Evolutionary conservation across 2,888 invertebrate genomes (phyloP).

Genomic region (Synergus japonicus): DNA sequence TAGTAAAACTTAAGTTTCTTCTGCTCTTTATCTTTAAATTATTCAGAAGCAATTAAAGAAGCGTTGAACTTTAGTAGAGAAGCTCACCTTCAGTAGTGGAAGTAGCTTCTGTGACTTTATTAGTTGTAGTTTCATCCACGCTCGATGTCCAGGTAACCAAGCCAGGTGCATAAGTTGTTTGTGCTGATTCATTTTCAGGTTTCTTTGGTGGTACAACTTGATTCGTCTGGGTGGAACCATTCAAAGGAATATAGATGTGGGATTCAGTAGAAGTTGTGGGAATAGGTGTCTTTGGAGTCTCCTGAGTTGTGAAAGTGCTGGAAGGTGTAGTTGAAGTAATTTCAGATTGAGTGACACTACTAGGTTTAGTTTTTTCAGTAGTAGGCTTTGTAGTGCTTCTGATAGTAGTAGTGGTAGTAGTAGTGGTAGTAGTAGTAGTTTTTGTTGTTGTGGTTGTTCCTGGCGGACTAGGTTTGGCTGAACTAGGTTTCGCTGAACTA

Average conservation of each 20-base stretch:
- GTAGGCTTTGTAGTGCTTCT: slow-evolving; percentile 54
- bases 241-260: slow-evolving; percentile 40
- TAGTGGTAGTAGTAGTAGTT: slow-evolving; percentile 48
- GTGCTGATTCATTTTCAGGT: slow-evolving; percentile 52
- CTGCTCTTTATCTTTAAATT: background rate
- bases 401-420: slow-evolving; percentile 49
- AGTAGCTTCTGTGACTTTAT: slow-evolving; percentile 64
- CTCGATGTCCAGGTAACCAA: slow-evolving; percentile 79
- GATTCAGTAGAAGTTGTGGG: slow-evolving; percentile 7
- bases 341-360: slow-evolving; percentile 45
- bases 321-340: slow-evolving; percentile 49
- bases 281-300: slow-evolving; percentile 10
- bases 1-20: too few relatives aligned
- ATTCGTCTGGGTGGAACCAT: slow-evolving; percentile 58
- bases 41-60: background rate
- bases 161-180: slow-evolving; percentile 72
- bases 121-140: slow-evolving; percentile 70
- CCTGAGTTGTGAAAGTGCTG: slow-evolving; percentile 44
- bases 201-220: slow-evolving; percentile 57
- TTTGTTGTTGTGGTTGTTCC: slow-evolving; percentile 52
- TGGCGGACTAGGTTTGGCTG: slow-evolving; percentile 32
- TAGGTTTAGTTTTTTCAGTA: slow-evolving; percentile 50
- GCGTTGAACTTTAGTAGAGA: background rate
- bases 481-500: slow-evolving; percentile 18
- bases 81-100: slow-evolving; percentile 57